These are phyloP conservation scores for Diplazon laetatorius DNA, from an alignment of 2,888 invertebrate species.

Conservation along the genomic window DNA sequence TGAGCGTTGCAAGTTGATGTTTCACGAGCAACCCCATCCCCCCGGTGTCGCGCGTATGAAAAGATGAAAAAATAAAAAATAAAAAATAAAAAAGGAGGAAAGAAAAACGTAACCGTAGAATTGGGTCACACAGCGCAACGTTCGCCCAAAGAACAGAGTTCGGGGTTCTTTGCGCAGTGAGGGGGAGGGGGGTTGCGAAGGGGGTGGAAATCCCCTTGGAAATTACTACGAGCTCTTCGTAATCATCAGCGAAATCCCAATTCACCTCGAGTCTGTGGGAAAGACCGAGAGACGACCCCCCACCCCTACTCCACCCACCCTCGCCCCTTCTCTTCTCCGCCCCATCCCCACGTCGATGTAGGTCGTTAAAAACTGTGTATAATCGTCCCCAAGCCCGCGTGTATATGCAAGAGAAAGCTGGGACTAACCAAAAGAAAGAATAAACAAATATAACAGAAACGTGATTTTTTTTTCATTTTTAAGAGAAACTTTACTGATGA, in stretches of 20 bases:
- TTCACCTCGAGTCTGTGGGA: slow-evolving; percentile 41
- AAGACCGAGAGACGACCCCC: not conserved
- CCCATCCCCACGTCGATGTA: slow-evolving; percentile 27
- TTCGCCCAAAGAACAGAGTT: slow-evolving; percentile 34
- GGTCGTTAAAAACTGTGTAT: slow-evolving; percentile 46
- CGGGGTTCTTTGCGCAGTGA: slow-evolving; percentile 47
- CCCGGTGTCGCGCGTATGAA: slow-evolving; percentile 14
- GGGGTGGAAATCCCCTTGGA: slow-evolving; percentile 62
- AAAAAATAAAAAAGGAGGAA: slow-evolving; percentile 53
- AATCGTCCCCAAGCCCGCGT: slow-evolving; percentile 29
- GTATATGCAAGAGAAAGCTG: slow-evolving; percentile 14
- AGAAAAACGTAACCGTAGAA: slow-evolving; percentile 34
- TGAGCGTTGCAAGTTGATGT: slow-evolving; percentile 37
- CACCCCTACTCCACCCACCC: no score
- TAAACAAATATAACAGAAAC: not conserved
- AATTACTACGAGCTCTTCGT: slow-evolving; percentile 59
- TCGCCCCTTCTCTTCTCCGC: no score
- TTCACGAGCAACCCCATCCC: slow-evolving; percentile 37
- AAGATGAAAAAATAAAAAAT: slow-evolving; percentile 35
- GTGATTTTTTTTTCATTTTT: no score
- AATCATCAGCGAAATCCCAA: slow-evolving; percentile 60
- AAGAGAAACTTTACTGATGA: no score
- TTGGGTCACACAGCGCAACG: slow-evolving; percentile 41
- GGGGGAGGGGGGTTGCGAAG: no score
- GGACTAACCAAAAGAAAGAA: not conserved